Evolutionary conservation across 2,113 vertebrate genomes (phyloP).

Genomic region (Ophthalmolycus amberensis): DNA sequence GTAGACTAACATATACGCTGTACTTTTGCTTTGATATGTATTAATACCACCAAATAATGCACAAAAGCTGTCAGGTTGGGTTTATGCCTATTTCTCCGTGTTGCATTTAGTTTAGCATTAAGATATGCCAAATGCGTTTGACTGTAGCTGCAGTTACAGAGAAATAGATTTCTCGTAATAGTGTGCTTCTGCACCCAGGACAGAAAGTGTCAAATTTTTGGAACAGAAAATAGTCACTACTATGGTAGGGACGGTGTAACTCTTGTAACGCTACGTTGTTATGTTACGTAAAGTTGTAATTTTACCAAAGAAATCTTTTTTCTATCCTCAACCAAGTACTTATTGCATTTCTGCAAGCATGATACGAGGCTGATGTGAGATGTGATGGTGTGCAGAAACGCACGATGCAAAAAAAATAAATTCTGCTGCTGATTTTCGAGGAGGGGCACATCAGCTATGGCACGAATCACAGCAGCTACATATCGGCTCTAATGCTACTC

Average conservation of each 20-base stretch:
- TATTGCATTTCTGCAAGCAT: background rate
- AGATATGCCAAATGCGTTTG: background rate
- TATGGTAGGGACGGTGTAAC: background rate
- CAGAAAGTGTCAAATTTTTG: background rate
- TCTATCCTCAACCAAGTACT: background rate
- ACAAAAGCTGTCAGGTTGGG: background rate
- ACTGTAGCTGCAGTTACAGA: background rate
- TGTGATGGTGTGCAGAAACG: background rate
- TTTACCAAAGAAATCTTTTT: background rate
- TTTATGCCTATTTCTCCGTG: background rate
- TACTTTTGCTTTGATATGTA: background rate
- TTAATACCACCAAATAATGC: background rate
- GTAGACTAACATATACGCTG: background rate
- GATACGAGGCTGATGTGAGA: background rate
- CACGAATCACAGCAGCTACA: background rate
- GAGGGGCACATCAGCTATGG: background rate
- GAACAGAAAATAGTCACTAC: background rate
- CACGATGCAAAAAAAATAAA: background rate
- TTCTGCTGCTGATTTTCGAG: background rate
- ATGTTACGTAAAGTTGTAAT: background rate
- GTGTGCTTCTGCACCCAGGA: background rate
- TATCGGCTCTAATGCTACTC: background rate
- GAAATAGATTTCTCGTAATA: background rate
- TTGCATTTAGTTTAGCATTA: background rate
- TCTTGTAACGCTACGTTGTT: background rate